Evolutionary conservation across 2,113 vertebrate species (phyloP), one percentile per base, ranked within the genome.

Genomic region (Caloenas nicobarica): DNA sequence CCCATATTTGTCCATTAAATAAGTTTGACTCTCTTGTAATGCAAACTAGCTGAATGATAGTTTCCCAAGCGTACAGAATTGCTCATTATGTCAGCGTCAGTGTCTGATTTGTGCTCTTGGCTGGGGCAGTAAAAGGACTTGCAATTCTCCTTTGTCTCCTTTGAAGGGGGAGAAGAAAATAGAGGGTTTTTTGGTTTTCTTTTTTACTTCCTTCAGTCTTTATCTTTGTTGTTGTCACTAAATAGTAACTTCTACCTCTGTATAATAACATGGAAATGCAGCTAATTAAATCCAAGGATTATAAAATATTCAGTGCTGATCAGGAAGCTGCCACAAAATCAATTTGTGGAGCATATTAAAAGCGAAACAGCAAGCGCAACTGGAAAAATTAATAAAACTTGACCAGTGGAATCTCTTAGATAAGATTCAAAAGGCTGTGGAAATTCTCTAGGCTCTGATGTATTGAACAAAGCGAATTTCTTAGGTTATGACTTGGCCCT

Each of bases 301-400:
- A 48, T 40, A 65, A 95, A 92, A 81, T 60, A 95, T 28, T 83
- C 29, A 42, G 10, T 64, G 34, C 50, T 78, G 51, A 78, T 96
- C 93, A 89, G 74, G 76, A 89, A 93, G 19, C 40, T 72, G 79
- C 22, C 46, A 53, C 57, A 86, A 83, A 90, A 88, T 86, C 80
- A 26, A 54, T 93, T 82, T 81, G 54, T 9, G 16, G 15, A 68
- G 53, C 17, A 24, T 74, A 38, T 50, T 86, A 81, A 96, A 96
- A 93, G 68, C 58, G 87, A 89, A 92, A 68, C 51, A 85, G 68
- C 57, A 81, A 82, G 33, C 73, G 76, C 65, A 94, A 91, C 22
- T 46, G 69, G 19, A 85, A 46, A 92, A 95, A 93, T 73, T 72
- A 95, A 91, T 77, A 74, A 95, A 82, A 82, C n/a, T 78, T 81